Evolutionary conservation across 2,888 invertebrate genomes (phyloP).

Genomic region (Litoditis marina): DNA sequence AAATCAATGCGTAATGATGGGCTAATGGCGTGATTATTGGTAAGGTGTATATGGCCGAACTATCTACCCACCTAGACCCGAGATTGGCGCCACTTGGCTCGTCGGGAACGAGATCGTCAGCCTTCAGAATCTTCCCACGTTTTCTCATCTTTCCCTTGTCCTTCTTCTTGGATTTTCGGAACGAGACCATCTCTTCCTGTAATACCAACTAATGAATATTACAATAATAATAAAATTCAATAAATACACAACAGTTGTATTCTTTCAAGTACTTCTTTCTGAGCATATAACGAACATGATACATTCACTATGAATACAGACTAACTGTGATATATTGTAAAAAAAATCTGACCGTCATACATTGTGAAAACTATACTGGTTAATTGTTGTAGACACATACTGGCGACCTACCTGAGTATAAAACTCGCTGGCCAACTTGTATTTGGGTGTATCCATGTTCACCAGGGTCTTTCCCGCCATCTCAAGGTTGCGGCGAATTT

Average conservation of each 20-base stretch:
- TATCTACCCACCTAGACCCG: constrained; percentile 25
- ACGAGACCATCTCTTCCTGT: constrained; percentile 72
- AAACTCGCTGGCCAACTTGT: constrained; percentile 80
- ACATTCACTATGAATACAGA: too few relatives aligned
- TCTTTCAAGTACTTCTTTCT: too few relatives aligned
- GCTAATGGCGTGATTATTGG: too few relatives aligned
- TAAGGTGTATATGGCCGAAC: too few relatives aligned
- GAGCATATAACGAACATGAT: too few relatives aligned
- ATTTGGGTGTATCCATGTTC: constrained; percentile 67
- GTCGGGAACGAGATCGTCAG: constrained; percentile 53
- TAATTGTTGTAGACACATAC: too few relatives aligned
- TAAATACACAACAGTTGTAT: too few relatives aligned
- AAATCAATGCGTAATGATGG: too few relatives aligned
- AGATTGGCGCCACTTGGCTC: constrained; percentile 38
- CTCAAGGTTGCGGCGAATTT: constrained; percentile 25
- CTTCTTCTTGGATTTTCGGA: constrained; percentile 59
- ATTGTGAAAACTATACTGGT: too few relatives aligned
- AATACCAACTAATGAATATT: background rate
- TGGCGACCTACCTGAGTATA: constrained; percentile 67
- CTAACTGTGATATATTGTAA: too few relatives aligned
- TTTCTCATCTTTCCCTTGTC: constrained; percentile 39
- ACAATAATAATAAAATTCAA: background rate
- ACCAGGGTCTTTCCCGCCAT: constrained; percentile 66
- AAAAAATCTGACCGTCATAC: too few relatives aligned
- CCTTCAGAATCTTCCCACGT: constrained; percentile 51